Evolutionary conservation across 2,113 vertebrate genomes (phyloP).

Genomic region (Notarius lentiginosus): DNA sequence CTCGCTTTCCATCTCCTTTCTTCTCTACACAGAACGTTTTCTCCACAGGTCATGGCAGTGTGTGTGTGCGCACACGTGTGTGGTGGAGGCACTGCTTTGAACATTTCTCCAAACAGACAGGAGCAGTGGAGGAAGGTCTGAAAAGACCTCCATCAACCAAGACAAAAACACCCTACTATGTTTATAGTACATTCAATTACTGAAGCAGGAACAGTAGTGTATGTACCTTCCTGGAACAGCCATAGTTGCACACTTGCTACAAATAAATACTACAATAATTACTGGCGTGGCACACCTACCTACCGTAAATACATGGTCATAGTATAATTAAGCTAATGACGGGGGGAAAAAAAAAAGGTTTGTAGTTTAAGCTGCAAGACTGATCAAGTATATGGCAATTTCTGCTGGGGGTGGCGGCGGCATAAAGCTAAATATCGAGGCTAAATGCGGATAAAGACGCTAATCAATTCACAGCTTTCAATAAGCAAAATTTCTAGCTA

Average conservation of each 20-base stretch:
- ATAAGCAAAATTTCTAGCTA: too few species aligned
- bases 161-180: background rate
- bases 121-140: slow-evolving; percentile 6
- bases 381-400: background rate
- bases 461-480: too few species aligned
- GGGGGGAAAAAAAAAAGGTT: background rate
- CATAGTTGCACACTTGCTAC: background rate
- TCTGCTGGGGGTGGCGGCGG: too few species aligned
- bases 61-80: background rate
- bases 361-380: background rate
- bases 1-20: slow-evolving; percentile 39
- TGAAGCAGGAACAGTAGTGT: background rate
- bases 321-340: background rate
- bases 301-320: background rate
- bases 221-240: background rate
- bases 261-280: background rate
- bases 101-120: slow-evolving; percentile 3
- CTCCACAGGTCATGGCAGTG: slow-evolving; percentile 10
- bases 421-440: too few species aligned
- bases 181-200: background rate
- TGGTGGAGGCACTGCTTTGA: slow-evolving; percentile 37
- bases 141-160: background rate
- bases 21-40: slow-evolving; percentile 15
- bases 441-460: too few species aligned
- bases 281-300: background rate